A percentile compares a stretch with the other conserved stretches of the same genome.
phyloP scores from a whole-genome alignment of 2,113 vertebrate species.

The Saccopteryx leptura region DNA sequence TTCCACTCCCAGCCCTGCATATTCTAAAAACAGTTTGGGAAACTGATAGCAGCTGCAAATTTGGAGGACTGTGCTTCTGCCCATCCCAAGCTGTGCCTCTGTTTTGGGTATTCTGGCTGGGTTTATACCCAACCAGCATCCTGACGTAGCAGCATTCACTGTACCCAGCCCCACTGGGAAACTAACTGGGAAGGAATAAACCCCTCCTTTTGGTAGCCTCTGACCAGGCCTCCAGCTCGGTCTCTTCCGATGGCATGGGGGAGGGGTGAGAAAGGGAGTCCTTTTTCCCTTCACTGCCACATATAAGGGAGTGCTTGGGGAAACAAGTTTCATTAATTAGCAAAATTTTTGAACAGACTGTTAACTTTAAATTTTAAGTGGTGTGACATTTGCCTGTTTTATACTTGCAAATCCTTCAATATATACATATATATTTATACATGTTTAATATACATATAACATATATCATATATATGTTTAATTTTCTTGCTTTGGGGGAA shows the following conservation, averaged over 20 bases:
- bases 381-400: neutral
- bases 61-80: neutral
- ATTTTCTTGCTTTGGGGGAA: neutral
- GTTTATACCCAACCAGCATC: neutral
- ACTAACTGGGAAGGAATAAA: neutral
- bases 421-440: neutral
- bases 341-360: neutral
- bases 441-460: no score
- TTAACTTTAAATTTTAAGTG: slow-evolving; percentile 24
- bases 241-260: neutral
- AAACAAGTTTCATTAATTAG: neutral
- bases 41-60: slow-evolving; percentile 17
- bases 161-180: no score
- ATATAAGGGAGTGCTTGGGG: neutral
- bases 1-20: neutral
- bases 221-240: neutral
- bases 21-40: slow-evolving; percentile 52
- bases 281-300: neutral
- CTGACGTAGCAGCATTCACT: neutral
- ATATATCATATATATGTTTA: neutral
- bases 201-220: neutral
- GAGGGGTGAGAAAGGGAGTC: neutral
- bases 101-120: neutral
- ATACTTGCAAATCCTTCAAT: slow-evolving; percentile 3
- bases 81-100: neutral